These are phyloP conservation scores for Lithophane leautieri DNA, from an alignment of 2,888 invertebrate genomes.

Conservation along the genomic window DNA sequence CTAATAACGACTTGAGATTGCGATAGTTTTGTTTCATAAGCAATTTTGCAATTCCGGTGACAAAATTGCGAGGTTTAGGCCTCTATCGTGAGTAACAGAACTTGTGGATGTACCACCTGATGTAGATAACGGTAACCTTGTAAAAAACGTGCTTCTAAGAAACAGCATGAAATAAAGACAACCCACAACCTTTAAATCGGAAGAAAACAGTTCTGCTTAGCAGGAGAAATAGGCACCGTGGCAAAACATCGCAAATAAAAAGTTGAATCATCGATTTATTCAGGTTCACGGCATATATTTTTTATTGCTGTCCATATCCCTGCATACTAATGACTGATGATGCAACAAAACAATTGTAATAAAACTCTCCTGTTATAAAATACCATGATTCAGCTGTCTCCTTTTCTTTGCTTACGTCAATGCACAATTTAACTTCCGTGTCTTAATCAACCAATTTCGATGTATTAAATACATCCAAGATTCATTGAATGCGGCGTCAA, in stretches of 20 bases:
- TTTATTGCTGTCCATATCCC: slow-evolving; percentile 48
- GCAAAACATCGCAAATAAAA: slow-evolving; percentile 1
- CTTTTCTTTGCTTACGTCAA: slow-evolving; percentile 33
- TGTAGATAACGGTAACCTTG: neutral
- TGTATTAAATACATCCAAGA: slow-evolving; percentile 41
- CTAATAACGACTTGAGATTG: slow-evolving; percentile 57
- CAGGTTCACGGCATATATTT: slow-evolving; percentile 12
- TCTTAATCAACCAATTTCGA: slow-evolving; percentile 42
- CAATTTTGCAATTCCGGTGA: slow-evolving; percentile 57
- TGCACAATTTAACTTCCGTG: slow-evolving; percentile 49
- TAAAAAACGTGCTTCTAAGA: neutral
- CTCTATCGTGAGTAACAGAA: neutral
- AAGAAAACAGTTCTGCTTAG: too few relatives aligned
- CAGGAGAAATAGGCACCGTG: too few relatives aligned
- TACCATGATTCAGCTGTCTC: slow-evolving; percentile 31
- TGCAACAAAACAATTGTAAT: slow-evolving; percentile 13
- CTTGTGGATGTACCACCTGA: neutral
- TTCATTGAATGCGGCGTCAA: slow-evolving; percentile 49
- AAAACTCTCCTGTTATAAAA: slow-evolving; percentile 40
- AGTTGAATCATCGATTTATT: slow-evolving; percentile 12
- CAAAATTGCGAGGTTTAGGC: slow-evolving; percentile 39
- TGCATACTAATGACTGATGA: slow-evolving; percentile 45
- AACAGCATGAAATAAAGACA: too few relatives aligned
- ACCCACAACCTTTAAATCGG: too few relatives aligned
- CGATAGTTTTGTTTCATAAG: slow-evolving; percentile 57